Conservation (phyloP, 2,888 invertebrate genomes). For the Clanis bilineata region DNA sequence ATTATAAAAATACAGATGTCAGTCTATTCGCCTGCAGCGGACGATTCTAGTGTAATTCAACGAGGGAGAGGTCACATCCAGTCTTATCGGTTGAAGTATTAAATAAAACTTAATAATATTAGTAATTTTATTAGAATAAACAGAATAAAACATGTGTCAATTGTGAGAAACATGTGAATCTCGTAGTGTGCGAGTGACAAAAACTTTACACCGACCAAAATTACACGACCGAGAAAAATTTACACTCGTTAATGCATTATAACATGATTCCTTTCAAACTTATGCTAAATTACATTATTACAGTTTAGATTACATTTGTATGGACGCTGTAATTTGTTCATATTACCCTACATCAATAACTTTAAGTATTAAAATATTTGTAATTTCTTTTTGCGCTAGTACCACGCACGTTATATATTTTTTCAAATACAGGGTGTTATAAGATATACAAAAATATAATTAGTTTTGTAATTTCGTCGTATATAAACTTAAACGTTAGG, state of each 20-base stretch:
- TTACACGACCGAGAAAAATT: slow-evolving; percentile 13
- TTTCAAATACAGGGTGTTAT: not conserved
- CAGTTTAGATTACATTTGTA: not conserved
- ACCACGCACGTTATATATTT: not conserved
- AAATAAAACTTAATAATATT: slow-evolving; percentile 72
- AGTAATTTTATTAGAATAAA: slow-evolving; percentile 72
- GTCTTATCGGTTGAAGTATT: slow-evolving; percentile 56
- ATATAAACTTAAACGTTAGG: not conserved
- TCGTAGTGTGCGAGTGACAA: not conserved
- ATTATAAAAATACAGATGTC: slow-evolving; percentile 26
- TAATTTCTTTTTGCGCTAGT: not conserved
- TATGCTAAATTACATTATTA: slow-evolving; percentile 1
- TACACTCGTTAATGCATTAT: slow-evolving; percentile 25
- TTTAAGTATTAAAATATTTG: not conserved
- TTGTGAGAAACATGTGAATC: slow-evolving; percentile 28
- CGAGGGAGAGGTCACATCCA: slow-evolving; percentile 23
- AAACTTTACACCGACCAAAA: not conserved
- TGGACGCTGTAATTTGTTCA: not conserved
- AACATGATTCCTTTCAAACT: slow-evolving; percentile 10
- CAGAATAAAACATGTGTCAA: slow-evolving; percentile 61
- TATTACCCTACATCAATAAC: not conserved
- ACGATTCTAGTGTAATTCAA: not conserved
- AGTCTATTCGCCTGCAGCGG: not conserved
- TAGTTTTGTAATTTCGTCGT: not conserved
- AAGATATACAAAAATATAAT: slow-evolving; percentile 1